Base-by-base conservation (phyloP, 2,888 invertebrate genomes). In the Lacanobia wlatinum region DNA sequence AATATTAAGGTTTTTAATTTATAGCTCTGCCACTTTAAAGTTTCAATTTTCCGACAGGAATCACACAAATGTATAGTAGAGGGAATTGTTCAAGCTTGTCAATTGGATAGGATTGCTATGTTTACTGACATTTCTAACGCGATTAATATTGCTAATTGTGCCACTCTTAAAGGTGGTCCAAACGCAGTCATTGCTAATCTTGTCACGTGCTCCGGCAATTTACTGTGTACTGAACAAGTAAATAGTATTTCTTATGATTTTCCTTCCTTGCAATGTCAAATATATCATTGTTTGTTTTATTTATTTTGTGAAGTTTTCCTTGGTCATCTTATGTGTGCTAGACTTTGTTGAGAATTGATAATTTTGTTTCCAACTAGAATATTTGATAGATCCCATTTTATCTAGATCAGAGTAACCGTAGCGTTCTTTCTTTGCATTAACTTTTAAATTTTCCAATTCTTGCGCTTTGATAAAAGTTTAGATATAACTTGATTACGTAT, bases 121-220 rank as follows among this genome's bases (percentile, higher is more conserved):
- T 70, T 21, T 21, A 50, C 43, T 69, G 48, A 21, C 55, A 72
- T 70, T 67, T 68, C 65, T 66, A 73, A 70, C 58, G 28, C 38
- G 56, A 76, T 76, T 69, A n/a, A 64, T 68, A 68, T 70, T 18
- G 53, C 65, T 83, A 81, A 78, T 81, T 81, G n/a, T 69, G 70
- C 46, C 70, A 50, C 52, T 75, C 63, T 66, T 58, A 23, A n/a
- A 76, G 72, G 72, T 76, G 75, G 73, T 70, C 74, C n/a, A 14
- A 68, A 8, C 46, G n/a, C n/a, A 28, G 12, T 59, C 40, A 69
- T 77, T 66, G 38, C 14, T 43, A 71, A 59, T 70, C 66, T 66
- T 34, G 79, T 82, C 82, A 84, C 82, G 75, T 77, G 55, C 38
- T 50, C 34, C 53, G 6, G n/a, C 62, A 46, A 55, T 43, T 68